These are phyloP conservation scores for Rhinoptilus africanus DNA, from an alignment of 2,113 vertebrate genomes.

Conservation along the genomic window DNA sequence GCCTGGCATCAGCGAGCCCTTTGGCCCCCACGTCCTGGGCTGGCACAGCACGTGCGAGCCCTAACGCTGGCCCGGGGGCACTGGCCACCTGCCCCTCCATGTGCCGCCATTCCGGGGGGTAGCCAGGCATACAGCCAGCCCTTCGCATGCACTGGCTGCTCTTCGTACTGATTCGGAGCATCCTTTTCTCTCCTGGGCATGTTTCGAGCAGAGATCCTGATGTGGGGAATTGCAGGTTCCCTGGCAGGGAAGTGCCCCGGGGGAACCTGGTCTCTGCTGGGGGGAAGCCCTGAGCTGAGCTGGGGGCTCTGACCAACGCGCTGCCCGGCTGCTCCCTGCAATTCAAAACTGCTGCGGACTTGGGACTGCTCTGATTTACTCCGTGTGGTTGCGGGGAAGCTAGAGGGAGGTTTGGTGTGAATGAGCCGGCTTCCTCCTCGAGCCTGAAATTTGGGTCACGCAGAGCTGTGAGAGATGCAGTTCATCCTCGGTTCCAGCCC, in stretches of 20 bases:
- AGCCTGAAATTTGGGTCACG: constrained; percentile 21
- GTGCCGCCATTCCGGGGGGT: not conserved
- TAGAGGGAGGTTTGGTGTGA: not conserved
- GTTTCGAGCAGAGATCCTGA: not conserved
- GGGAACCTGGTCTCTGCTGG: not conserved
- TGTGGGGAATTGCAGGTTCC: accelerated
- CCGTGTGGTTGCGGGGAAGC: not conserved
- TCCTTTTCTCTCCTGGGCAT: not conserved
- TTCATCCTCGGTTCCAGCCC: not conserved
- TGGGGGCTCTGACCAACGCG: not conserved
- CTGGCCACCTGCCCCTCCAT: accelerated
- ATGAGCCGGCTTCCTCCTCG: not conserved
- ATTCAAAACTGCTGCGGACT: not conserved
- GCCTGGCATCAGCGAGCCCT: not conserved
- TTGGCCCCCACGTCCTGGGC: accelerated
- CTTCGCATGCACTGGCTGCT: not conserved
- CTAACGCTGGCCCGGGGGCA: not conserved
- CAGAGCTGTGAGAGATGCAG: not conserved
- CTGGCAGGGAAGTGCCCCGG: accelerated
- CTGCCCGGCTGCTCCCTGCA: not conserved
- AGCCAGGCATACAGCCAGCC: not conserved
- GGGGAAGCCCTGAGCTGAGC: not conserved
- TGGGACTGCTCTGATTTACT: not conserved
- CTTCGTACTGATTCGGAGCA: not conserved
- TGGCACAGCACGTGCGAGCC: not conserved